These are phyloP conservation scores for Julus scandinavius DNA, from an alignment of 2,888 invertebrate genomes.

Conservation along the genomic window DNA sequence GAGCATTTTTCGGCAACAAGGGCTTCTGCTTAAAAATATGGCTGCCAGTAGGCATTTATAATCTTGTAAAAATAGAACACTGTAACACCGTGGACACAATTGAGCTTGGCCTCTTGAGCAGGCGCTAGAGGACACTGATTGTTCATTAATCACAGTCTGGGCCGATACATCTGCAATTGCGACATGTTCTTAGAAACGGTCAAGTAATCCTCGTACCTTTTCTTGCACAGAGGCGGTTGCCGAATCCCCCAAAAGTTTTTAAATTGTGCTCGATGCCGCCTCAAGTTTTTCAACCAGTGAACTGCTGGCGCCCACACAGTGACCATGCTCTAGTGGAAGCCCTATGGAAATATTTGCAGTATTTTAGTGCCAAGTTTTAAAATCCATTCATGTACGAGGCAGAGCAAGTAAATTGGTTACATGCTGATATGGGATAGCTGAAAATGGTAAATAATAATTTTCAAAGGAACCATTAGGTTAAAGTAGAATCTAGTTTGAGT, in stretches of 20 bases:
- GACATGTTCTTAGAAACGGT: background rate
- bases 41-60: background rate
- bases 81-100: background rate
- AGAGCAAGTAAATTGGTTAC: too few relatives aligned
- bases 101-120: background rate
- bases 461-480: too few relatives aligned
- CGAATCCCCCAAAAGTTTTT: background rate
- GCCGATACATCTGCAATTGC: background rate
- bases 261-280: background rate
- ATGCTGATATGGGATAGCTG: too few relatives aligned
- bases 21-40: background rate
- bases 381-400: background rate
- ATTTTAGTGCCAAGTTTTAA: background rate
- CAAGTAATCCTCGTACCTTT: background rate
- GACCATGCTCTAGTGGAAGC: constrained; percentile 19
- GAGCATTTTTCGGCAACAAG: background rate
- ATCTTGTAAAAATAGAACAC: too few relatives aligned
- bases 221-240: background rate
- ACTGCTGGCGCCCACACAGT: constrained; percentile 12
- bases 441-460: too few relatives aligned
- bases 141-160: background rate
- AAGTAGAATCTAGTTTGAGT: too few relatives aligned
- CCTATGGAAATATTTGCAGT: constrained; percentile 15
- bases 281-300: background rate
- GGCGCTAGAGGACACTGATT: background rate